Evolutionary conservation across 2,113 vertebrate genomes (phyloP).

Genomic region (Cettia cetti): DNA sequence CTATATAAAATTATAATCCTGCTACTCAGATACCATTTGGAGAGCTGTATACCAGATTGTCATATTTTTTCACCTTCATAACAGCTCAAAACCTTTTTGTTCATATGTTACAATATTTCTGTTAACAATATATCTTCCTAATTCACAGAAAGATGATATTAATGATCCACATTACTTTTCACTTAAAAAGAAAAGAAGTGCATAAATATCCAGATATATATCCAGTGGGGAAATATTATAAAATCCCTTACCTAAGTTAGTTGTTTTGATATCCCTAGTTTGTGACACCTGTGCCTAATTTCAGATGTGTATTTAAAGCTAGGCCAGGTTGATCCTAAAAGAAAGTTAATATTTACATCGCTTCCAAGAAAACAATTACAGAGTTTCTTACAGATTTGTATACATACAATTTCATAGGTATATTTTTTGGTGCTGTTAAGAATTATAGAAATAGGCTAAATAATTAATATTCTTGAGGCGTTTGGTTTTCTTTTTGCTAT

Average conservation of each 20-base stretch:
- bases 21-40: neutral
- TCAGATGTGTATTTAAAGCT: neutral
- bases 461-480: neutral
- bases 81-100: neutral
- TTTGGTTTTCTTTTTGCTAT: neutral
- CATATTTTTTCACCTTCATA: neutral
- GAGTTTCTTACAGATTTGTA: neutral
- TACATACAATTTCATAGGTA: neutral
- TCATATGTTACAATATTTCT: neutral
- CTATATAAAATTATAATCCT: neutral
- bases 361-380: neutral
- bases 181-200: neutral
- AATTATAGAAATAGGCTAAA: neutral
- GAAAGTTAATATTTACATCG: neutral
- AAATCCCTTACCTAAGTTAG: neutral
- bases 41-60: accelerated
- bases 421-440: neutral
- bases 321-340: neutral
- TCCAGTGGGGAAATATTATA: accelerated
- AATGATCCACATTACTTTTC: neutral
- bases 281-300: neutral
- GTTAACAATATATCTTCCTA: neutral
- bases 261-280: neutral
- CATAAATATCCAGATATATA: neutral
- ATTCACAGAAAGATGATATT: neutral